Conservation (phyloP, 2,888 invertebrate species). For the Syritta pipiens region DNA sequence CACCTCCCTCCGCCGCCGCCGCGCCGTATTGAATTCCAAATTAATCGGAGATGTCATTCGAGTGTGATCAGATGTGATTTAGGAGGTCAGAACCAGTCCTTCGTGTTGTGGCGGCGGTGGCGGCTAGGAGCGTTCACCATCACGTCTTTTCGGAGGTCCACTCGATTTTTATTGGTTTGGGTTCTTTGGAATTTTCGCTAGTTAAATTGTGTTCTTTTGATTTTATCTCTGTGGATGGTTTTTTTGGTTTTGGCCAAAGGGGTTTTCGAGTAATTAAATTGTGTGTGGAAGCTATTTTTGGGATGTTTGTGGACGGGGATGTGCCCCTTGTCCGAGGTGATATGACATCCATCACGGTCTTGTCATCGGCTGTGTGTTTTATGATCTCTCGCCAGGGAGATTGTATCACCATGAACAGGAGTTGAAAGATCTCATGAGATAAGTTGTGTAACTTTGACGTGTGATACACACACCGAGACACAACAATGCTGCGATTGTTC, state of each 20-base stretch:
- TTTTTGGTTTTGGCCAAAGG: slow-evolving; percentile 54
- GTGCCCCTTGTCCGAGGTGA: slow-evolving; percentile 61
- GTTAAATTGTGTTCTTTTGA: slow-evolving; percentile 66
- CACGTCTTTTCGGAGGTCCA: slow-evolving; percentile 21
- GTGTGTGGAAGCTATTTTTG: slow-evolving; percentile 67
- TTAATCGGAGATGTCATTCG: slow-evolving; percentile 69
- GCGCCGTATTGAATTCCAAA: slow-evolving; percentile 69
- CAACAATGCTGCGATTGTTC: slow-evolving; percentile 35
- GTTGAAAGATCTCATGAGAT: slow-evolving; percentile 40
- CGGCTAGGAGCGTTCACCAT: background rate
- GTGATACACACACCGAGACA: background rate
- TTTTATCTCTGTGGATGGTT: no score
- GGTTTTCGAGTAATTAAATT: slow-evolving; percentile 64
- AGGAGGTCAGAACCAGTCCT: slow-evolving; percentile 68
- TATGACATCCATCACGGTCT: slow-evolving; percentile 63
- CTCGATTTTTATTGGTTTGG: slow-evolving; percentile 65
- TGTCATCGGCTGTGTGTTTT: slow-evolving; percentile 63
- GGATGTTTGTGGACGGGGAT: no score
- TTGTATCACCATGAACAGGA: slow-evolving; percentile 59
- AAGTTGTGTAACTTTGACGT: slow-evolving; percentile 52
- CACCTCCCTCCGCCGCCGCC: no score
- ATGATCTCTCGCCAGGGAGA: slow-evolving; percentile 37
- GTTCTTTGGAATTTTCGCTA: slow-evolving; percentile 61
- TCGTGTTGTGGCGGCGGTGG: slow-evolving; percentile 41
- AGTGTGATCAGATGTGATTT: slow-evolving; percentile 70